Base-by-base conservation (phyloP, 2,797 vertebrate genomes). In the Cercopithecus mitis region DNA sequence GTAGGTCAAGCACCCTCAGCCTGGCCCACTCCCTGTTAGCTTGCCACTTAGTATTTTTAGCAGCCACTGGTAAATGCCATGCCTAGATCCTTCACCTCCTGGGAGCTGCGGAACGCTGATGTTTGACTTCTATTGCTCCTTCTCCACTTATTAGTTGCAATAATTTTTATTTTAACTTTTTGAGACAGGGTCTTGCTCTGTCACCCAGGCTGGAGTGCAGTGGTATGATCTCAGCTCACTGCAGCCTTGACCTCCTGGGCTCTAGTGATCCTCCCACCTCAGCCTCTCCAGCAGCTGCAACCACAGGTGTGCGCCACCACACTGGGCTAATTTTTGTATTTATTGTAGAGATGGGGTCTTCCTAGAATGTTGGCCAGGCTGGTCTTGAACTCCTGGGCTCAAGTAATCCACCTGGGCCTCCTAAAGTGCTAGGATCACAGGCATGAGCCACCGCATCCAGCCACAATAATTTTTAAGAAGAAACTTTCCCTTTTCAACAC, bases 21-120 rank as follows among this genome's bases (percentile, higher is more conserved):
- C 55, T 19, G 24, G 7, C 45, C 61, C 47, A 0, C 5, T 0
- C 4, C 25, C 17, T 0, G 0, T 2, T 1, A 7, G n/a, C 30
- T 25, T 1, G 4, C 52, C 15, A 22, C 5, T n/a, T 72, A 3
- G 13, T 58, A 6, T 61, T 39, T n/a, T 36, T 17, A 8, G 77
- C 33, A 14, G 79, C 77, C 11, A 4, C 43, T 14, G 9, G 15
- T 33, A 47, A 47, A 13, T 0, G 55, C 10, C 70, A 24, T n/a
- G 57, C 91, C 45, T 4, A 39, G 33, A 4, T 12, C 36, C 30
- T 22, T 13, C 6, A 8, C 79, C 25, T 43, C 36, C 20, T 1
- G 1, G 30, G 80, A 50, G 6, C 30, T 5, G 8, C 4, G 4
- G 24, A 24, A 19, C 27, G 36, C 14, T 5, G 76, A 33, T 4